Conservation (phyloP, 2,888 invertebrate genomes). For the Biston betularia region DNA sequence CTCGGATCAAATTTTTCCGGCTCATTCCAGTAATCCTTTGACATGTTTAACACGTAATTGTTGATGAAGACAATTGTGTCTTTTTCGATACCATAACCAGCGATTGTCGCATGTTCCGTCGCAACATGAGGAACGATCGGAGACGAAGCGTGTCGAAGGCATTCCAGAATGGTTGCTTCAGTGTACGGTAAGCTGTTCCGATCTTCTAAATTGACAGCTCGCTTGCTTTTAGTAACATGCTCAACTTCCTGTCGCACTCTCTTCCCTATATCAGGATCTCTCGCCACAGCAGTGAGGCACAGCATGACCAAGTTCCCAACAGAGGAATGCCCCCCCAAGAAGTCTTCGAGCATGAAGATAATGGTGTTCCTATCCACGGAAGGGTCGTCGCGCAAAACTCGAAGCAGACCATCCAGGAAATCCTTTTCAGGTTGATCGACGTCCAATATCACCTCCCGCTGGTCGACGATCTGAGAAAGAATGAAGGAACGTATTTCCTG, state of each 20-base stretch:
- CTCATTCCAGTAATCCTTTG: conserved; percentile 90
- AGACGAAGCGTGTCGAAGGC: conserved; percentile 92
- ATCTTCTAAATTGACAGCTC: conserved; percentile 88
- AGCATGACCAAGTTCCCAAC: conserved; percentile 94
- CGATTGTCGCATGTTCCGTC: conserved; percentile 90
- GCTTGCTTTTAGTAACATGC: conserved; percentile 81
- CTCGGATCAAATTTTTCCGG: conserved; percentile 91
- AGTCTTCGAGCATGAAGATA: conserved; percentile 94
- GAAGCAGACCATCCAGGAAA: conserved; percentile 92
- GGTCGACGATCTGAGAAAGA: conserved; percentile 89
- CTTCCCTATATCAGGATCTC: conserved; percentile 88
- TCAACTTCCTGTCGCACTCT: conserved; percentile 91
- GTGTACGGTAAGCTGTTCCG: conserved; percentile 91
- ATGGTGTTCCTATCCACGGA: conserved; percentile 92
- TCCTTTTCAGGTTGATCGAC: conserved; percentile 88
- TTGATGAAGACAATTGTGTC: conserved; percentile 94
- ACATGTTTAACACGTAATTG: conserved; percentile 92
- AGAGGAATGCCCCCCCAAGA: conserved; percentile 95
- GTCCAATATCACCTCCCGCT: conserved; percentile 85
- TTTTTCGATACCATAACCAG: conserved; percentile 90
- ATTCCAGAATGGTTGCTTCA: conserved; percentile 93
- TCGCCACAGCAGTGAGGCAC: conserved; percentile 89
- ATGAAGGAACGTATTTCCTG: conserved; percentile 91
- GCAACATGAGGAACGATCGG: conserved; percentile 97
- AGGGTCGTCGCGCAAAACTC: conserved; percentile 88